A percentile compares a stretch with the other conserved stretches of the same genome.
These are phyloP conservation scores for Ectobius pallidus DNA, from an alignment of 2,888 invertebrate species.

Conservation along the genomic window DNA sequence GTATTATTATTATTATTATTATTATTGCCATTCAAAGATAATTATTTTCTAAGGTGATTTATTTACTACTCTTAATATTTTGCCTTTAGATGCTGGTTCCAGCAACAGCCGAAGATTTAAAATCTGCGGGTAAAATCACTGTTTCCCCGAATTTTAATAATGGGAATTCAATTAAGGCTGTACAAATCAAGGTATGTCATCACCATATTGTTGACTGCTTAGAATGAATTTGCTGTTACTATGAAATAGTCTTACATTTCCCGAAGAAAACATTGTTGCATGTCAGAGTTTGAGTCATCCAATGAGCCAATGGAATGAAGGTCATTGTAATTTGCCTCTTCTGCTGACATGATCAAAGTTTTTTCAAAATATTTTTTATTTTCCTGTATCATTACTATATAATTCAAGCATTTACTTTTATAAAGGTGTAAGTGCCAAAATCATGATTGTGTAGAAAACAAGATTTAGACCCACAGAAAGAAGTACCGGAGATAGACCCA, in stretches of 20 bases:
- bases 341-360: too few species aligned
- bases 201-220: neutral
- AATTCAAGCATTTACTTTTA: too few species aligned
- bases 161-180: conserved; percentile 52
- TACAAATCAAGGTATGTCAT: conserved; percentile 57
- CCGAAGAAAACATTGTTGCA: neutral
- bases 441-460: too few species aligned
- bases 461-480: too few species aligned
- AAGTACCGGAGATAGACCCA: too few species aligned
- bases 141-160: conserved; percentile 47
- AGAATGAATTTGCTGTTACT: neutral
- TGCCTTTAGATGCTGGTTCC: conserved; percentile 67
- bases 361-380: too few species aligned
- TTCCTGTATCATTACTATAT: too few species aligned
- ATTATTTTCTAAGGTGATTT: too few species aligned
- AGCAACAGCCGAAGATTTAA: conserved; percentile 73
- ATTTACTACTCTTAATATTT: neutral
- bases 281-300: neutral
- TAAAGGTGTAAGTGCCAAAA: too few species aligned
- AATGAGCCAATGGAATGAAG: neutral
- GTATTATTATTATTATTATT: too few species aligned
- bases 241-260: neutral
- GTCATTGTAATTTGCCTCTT: neutral
- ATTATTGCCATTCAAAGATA: too few species aligned
- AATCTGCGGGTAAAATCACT: conserved; percentile 67